Percentiles rank a stretch among this genome's conserved stretches.
Evolutionary conservation across 2,797 vertebrate genomes (phyloP).

Genomic region (Typhlichthys eigenmanni): DNA sequence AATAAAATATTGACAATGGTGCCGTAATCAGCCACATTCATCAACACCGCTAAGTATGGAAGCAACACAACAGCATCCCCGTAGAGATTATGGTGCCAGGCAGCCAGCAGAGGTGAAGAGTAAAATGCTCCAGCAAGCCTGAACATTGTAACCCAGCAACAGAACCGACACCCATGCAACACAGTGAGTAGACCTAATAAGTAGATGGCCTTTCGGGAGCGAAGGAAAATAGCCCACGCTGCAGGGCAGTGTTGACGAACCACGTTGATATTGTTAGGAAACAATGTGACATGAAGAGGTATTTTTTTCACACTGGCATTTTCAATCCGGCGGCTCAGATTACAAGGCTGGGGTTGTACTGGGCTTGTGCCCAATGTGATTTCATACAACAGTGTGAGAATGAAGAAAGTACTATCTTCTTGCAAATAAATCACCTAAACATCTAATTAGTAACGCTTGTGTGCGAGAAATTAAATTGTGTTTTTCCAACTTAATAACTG

Average conservation of each 20-base stretch:
- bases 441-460: not conserved
- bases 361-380: not conserved
- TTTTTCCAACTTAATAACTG: not conserved
- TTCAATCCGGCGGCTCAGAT: not conserved
- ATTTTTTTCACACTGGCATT: slow-evolving; percentile 23
- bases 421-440: not conserved
- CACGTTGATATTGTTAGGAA: slow-evolving; percentile 20
- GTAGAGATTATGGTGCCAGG: no score
- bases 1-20: no score
- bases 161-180: slow-evolving; percentile 3
- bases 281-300: slow-evolving; percentile 32
- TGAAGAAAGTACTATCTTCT: not conserved
- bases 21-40: no score
- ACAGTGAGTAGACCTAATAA: slow-evolving; percentile 36
- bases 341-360: not conserved
- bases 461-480: no score
- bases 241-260: slow-evolving; percentile 9
- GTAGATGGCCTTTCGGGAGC: slow-evolving; percentile 52
- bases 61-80: no score
- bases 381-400: not conserved
- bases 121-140: no score
- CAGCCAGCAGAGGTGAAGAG: no score
- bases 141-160: no score
- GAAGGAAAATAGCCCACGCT: slow-evolving; percentile 23
- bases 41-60: no score